These are phyloP conservation scores for Orchesella flavescens DNA, from an alignment of 2,888 invertebrate species.

Conservation along the genomic window DNA sequence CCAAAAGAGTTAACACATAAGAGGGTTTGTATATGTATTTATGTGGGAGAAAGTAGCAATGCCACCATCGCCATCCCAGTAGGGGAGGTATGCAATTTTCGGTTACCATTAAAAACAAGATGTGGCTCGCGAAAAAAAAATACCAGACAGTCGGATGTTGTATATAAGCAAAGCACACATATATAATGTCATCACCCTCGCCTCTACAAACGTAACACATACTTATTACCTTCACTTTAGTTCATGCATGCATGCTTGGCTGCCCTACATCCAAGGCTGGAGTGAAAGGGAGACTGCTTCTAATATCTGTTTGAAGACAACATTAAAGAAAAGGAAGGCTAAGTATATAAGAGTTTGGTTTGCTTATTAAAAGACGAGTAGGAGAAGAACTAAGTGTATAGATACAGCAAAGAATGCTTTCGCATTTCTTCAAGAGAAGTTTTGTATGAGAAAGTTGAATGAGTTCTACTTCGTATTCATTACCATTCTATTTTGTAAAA, in stretches of 20 bases:
- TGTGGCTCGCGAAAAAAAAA: neutral
- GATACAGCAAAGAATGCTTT: no score
- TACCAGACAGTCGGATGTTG: slow-evolving; percentile 2
- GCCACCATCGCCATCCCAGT: no score
- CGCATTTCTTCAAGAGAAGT: no score
- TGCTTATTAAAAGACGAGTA: neutral
- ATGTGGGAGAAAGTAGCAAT: no score
- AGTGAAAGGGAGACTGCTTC: neutral
- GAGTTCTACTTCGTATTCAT: no score
- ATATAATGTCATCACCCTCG: slow-evolving; percentile 15
- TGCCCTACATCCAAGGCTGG: slow-evolving; percentile 1
- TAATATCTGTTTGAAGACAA: slow-evolving; percentile 3
- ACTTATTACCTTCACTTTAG: slow-evolving; percentile 19
- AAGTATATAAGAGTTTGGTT: neutral
- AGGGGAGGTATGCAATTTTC: no score
- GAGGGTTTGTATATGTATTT: no score
- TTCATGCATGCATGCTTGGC: slow-evolving; percentile 20
- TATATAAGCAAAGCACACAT: neutral
- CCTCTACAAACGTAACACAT: neutral
- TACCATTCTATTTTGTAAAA: no score
- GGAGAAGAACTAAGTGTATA: no score
- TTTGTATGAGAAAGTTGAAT: no score
- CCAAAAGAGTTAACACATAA: no score
- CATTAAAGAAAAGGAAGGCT: neutral
- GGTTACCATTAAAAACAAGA: neutral